These are phyloP conservation scores for Aplysia californica DNA, from an alignment of 1,140 invertebrate genomes.

Conservation along the genomic window DNA sequence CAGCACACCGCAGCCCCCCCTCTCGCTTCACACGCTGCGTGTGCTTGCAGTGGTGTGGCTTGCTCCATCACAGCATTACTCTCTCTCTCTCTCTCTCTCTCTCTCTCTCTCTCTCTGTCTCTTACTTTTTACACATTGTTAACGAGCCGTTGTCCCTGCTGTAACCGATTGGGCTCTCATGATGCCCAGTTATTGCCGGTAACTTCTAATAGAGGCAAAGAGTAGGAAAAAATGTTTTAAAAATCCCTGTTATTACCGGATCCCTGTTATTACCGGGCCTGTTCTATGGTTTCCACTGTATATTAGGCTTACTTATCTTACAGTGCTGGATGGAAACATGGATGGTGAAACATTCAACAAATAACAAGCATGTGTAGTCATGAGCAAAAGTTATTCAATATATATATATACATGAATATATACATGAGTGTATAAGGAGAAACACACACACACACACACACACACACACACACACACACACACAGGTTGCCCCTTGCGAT, in stretches of 20 bases:
- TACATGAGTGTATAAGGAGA: too few relatives aligned
- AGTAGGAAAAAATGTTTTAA: not conserved
- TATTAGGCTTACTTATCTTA: too few relatives aligned
- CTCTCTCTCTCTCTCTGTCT: constrained; percentile 8
- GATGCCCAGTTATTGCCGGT: not conserved
- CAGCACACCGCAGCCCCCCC: not conserved
- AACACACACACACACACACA: too few relatives aligned
- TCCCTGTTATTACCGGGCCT: not conserved
- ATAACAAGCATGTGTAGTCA: too few relatives aligned
- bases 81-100: constrained; percentile 9
- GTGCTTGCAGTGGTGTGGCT: not conserved
- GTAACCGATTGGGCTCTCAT: not conserved
- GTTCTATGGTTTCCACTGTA: too few relatives aligned
- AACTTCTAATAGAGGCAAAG: not conserved
- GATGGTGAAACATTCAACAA: too few relatives aligned
- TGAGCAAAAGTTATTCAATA: too few relatives aligned
- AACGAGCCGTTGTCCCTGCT: not conserved
- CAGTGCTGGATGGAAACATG: too few relatives aligned
- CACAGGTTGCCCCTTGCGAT: not conserved
- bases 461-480: too few relatives aligned
- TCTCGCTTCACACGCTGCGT: too few relatives aligned
- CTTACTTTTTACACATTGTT: not conserved
- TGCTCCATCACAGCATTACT: not conserved
- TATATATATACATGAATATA: too few relatives aligned
- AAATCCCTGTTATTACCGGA: too few relatives aligned